Percentiles rank a stretch among this genome's conserved stretches.
phyloP scores from a whole-genome alignment of 1,140 invertebrate species.

The Aphelinus certus region DNA sequence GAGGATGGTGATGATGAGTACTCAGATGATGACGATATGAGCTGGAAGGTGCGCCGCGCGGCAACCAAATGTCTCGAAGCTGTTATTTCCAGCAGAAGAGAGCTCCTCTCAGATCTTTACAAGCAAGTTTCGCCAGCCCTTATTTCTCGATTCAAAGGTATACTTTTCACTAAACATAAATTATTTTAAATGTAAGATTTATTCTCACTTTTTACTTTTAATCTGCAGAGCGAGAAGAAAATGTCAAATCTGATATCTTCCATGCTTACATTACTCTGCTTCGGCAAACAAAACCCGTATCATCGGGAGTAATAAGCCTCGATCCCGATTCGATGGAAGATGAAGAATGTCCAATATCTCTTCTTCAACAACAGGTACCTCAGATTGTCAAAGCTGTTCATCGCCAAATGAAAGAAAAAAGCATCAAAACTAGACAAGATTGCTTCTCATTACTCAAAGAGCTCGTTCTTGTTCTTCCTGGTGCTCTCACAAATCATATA shows the following conservation, averaged over 20 bases:
- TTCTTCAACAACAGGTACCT: constrained; percentile 79
- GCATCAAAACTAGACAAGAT: constrained; percentile 91
- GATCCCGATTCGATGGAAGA: constrained; percentile 85
- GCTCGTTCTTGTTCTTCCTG: constrained; percentile 88
- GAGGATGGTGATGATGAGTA: constrained; percentile 92
- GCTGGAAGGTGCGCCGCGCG: constrained; percentile 95
- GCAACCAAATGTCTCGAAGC: constrained; percentile 98
- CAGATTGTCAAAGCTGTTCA: constrained; percentile 88
- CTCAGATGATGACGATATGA: constrained; percentile 99
- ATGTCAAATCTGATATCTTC: constrained; percentile 98
- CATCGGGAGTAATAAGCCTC: constrained; percentile 64
- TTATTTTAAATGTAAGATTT: too few relatives aligned
- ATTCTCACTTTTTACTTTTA: constrained; percentile 1
- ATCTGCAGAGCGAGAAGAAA: constrained; percentile 92
- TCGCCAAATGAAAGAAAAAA: constrained; percentile 92
- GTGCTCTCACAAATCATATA: constrained; percentile 86
- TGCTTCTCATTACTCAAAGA: constrained; percentile 92
- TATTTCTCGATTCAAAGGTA: constrained; percentile 92
- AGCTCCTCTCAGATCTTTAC: constrained; percentile 92
- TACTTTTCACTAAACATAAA: too few relatives aligned
- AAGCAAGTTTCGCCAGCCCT: constrained; percentile 87
- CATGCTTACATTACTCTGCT: constrained; percentile 95
- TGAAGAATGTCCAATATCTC: constrained; percentile 75
- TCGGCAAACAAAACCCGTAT: constrained; percentile 83
- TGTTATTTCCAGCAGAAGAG: constrained; percentile 90